Evolutionary conservation across 2,888 invertebrate genomes (phyloP).

Genomic region (Himalopsyche japonica): DNA sequence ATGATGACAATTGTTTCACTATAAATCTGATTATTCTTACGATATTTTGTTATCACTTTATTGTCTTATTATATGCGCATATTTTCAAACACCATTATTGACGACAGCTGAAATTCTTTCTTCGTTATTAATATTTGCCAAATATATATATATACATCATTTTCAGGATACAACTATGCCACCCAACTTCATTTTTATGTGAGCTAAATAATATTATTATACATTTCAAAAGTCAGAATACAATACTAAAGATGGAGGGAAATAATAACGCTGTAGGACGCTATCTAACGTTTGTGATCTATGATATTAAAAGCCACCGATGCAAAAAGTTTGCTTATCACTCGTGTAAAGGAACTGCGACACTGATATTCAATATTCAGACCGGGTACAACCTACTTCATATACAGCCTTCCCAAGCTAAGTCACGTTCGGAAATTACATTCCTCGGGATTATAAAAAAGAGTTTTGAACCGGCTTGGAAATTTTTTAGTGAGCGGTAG

Average conservation of each 20-base stretch:
- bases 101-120: too few species aligned
- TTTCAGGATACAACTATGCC: too few species aligned
- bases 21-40: too few species aligned
- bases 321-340: background rate
- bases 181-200: too few species aligned
- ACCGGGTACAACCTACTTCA: conserved; percentile 1
- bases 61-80: too few species aligned
- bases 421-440: conserved; percentile 1
- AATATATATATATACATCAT: too few species aligned
- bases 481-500: background rate
- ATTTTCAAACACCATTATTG: too few species aligned
- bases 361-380: conserved; percentile 23
- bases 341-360: conserved; percentile 2
- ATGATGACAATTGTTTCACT: too few species aligned
- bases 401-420: background rate
- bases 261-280: background rate
- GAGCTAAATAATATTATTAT: too few species aligned
- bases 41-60: too few species aligned
- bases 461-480: background rate
- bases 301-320: background rate
- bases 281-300: background rate
- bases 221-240: background rate
- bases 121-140: too few species aligned
- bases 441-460: background rate
- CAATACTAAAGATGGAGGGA: background rate